These are phyloP conservation scores for Holcopasites calliopsidis DNA, from an alignment of 1,140 invertebrate genomes.

Conservation along the genomic window DNA sequence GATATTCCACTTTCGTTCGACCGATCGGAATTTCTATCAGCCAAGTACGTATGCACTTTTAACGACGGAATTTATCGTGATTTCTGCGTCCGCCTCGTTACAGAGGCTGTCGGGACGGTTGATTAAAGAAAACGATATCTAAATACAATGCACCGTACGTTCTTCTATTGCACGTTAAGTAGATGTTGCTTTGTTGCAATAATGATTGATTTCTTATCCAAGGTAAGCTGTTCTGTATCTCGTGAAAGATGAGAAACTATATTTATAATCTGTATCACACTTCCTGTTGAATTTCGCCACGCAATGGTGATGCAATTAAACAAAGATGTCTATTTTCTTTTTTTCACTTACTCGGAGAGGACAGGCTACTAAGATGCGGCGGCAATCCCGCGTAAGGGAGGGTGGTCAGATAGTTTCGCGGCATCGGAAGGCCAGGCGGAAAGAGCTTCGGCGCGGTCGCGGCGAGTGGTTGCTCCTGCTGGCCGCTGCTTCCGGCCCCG, in stretches of 20 bases:
- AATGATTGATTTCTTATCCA: too few species aligned
- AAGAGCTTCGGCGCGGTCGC: constrained; percentile 82
- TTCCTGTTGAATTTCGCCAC: too few species aligned
- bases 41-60: background rate
- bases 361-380: constrained; percentile 78
- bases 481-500: constrained; percentile 76
- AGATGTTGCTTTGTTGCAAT: background rate
- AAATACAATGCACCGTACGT: background rate
- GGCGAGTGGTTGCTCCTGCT: constrained; percentile 81
- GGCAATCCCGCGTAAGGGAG: constrained; percentile 82
- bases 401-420: constrained; percentile 80
- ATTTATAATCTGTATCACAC: too few species aligned
- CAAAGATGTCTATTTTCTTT: too few species aligned
- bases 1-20: constrained; percentile 4
- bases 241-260: too few species aligned
- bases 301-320: too few species aligned
- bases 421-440: constrained; percentile 80
- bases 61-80: constrained; percentile 16
- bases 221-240: too few species aligned
- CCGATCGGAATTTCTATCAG: constrained; percentile 4
- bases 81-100: background rate
- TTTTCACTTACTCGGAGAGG: constrained; percentile 72
- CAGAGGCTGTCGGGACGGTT: background rate
- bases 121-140: background rate
- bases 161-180: background rate